Evolutionary conservation across 2,113 vertebrate species (phyloP).

Genomic region (Myrmophylax atrothorax): DNA sequence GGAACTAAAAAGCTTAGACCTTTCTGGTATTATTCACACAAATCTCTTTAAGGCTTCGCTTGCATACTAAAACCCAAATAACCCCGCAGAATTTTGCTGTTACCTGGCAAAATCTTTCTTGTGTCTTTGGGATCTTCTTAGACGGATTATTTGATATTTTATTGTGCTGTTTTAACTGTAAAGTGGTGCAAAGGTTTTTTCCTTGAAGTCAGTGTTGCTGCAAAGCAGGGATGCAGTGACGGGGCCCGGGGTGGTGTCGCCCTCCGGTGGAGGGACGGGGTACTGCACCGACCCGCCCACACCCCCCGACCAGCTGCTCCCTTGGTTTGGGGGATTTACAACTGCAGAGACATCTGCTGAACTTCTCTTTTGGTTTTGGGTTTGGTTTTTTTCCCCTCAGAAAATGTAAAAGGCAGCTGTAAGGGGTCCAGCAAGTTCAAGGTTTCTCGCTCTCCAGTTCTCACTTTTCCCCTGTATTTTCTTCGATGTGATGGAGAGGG

Average conservation of each 20-base stretch:
- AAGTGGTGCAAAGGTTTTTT: not conserved
- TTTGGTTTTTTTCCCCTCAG: accelerated
- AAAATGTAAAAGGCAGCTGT: not conserved
- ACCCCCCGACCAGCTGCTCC: not conserved
- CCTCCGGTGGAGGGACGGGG: not conserved
- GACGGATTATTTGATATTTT: not conserved
- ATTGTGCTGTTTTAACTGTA: not conserved
- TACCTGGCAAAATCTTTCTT: not conserved
- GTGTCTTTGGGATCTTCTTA: not conserved
- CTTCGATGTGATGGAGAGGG: not conserved
- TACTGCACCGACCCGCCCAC: not conserved
- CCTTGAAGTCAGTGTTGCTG: not conserved
- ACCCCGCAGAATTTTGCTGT: not conserved
- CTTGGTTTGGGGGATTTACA: accelerated
- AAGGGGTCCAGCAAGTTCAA: not conserved
- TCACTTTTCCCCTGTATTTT: not conserved
- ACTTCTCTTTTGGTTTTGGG: too few species aligned
- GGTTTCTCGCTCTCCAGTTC: accelerated
- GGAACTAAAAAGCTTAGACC: not conserved
- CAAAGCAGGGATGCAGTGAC: not conserved
- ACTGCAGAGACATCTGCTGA: accelerated
- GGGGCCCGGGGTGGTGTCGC: not conserved
- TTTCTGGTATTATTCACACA: not conserved
- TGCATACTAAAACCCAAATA: not conserved
- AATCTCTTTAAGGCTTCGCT: not conserved